These are phyloP conservation scores for Harpalus rufipes DNA, from an alignment of 2,888 invertebrate genomes.

Conservation along the genomic window DNA sequence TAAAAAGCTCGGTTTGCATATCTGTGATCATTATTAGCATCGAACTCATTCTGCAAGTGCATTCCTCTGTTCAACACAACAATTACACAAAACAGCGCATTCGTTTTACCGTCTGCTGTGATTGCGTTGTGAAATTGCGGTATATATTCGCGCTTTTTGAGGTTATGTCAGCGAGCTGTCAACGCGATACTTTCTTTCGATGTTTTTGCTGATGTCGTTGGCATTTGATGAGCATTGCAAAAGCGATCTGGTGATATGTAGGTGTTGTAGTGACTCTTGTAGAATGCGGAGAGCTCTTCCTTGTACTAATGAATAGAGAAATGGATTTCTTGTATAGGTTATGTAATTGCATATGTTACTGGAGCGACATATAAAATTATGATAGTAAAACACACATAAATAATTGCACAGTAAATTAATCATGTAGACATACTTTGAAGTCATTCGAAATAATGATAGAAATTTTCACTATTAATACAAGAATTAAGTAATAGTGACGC, in stretches of 20 bases:
- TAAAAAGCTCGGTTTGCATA: conserved; percentile 24
- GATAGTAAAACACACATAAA: background rate
- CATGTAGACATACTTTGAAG: no score
- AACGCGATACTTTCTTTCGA: conserved; percentile 29
- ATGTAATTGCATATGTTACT: background rate
- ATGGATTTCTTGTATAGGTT: background rate
- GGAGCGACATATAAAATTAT: background rate
- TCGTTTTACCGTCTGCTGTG: background rate
- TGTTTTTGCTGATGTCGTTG: conserved; percentile 41
- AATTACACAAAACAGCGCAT: conserved; percentile 1
- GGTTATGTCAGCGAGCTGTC: conserved; percentile 18
- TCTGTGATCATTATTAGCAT: background rate
- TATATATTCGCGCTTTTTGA: background rate
- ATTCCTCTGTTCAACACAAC: conserved; percentile 3
- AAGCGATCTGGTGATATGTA: conserved; percentile 36
- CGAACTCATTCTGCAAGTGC: conserved; percentile 13
- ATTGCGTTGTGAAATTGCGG: background rate
- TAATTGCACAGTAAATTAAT: background rate
- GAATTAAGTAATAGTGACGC: no score
- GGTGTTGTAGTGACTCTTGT: conserved; percentile 40
- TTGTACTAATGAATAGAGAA: conserved; percentile 2
- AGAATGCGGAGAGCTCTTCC: conserved; percentile 3
- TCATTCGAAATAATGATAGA: no score
- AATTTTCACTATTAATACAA: no score
- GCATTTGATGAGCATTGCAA: conserved; percentile 29